Conservation (phyloP, 1,140 invertebrate species). For the Amphibalanus amphitrite region DNA sequence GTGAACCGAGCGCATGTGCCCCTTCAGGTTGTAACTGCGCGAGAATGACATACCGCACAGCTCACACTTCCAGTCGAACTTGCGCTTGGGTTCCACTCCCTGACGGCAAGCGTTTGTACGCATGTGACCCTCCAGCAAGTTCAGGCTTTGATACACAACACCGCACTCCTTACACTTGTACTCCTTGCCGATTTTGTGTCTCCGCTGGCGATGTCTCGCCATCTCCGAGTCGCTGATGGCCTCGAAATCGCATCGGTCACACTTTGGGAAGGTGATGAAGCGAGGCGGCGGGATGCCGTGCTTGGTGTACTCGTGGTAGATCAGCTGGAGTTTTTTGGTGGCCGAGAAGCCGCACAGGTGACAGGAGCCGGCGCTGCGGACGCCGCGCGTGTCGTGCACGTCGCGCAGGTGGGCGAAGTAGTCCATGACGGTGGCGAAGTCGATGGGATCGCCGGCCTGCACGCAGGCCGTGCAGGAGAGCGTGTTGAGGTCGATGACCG, state of each 20-base stretch:
- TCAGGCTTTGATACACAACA: neutral
- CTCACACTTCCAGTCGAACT: neutral
- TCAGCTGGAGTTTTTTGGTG: neutral
- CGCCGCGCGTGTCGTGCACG: neutral
- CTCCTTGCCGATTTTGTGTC: neutral
- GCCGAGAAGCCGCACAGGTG: neutral
- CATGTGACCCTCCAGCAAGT: neutral
- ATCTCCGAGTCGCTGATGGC: neutral
- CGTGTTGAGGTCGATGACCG: neutral
- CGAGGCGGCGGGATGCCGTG: neutral
- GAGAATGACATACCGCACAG: slow-evolving; percentile 1
- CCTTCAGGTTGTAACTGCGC: slow-evolving; percentile 1
- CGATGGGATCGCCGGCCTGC: neutral
- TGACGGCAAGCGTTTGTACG: neutral
- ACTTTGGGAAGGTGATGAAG: neutral
- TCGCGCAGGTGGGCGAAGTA: neutral
- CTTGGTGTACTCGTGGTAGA: neutral
- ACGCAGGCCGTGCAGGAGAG: neutral
- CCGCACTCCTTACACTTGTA: neutral
- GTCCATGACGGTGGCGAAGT: neutral
- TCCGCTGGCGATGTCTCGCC: neutral
- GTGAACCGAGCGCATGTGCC: slow-evolving; percentile 1
- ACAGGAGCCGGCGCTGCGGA: neutral
- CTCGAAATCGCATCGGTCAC: slow-evolving; percentile 3
- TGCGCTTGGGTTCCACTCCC: neutral